phyloP scores from a whole-genome alignment of 2,113 vertebrate species.

The Trochalopteron elliotii region DNA sequence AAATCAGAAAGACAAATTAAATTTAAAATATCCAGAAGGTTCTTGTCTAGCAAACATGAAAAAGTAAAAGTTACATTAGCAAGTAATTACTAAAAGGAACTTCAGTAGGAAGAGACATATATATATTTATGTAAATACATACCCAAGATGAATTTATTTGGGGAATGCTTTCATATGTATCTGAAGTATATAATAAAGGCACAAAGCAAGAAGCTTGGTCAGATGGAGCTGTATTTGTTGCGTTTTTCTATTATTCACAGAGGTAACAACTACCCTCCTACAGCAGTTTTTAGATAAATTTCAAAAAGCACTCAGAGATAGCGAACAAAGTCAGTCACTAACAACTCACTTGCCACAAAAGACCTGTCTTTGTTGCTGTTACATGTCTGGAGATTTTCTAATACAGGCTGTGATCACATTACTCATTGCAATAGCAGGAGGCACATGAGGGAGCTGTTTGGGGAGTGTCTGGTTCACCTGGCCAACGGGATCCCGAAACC shows the following conservation, averaged over 20 bases:
- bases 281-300: background rate
- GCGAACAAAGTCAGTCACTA: background rate
- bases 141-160: background rate
- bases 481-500: fast-evolving
- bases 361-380: background rate
- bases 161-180: background rate
- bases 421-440: background rate
- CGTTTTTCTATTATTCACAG: background rate
- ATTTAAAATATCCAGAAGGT: background rate
- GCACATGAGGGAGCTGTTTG: fast-evolving
- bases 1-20: background rate
- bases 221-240: background rate
- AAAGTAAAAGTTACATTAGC: background rate
- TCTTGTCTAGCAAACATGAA: background rate
- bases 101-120: background rate
- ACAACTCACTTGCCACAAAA: background rate
- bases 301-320: background rate
- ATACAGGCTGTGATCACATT: background rate
- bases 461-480: fast-evolving
- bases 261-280: background rate
- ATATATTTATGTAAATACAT: background rate
- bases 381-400: background rate
- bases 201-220: background rate
- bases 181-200: background rate
- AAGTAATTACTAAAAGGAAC: background rate